A percentile compares a stretch with the other conserved stretches of the same genome.
Conservation (phyloP, 2,888 invertebrate genomes). For the Pediacus dermestoides region DNA sequence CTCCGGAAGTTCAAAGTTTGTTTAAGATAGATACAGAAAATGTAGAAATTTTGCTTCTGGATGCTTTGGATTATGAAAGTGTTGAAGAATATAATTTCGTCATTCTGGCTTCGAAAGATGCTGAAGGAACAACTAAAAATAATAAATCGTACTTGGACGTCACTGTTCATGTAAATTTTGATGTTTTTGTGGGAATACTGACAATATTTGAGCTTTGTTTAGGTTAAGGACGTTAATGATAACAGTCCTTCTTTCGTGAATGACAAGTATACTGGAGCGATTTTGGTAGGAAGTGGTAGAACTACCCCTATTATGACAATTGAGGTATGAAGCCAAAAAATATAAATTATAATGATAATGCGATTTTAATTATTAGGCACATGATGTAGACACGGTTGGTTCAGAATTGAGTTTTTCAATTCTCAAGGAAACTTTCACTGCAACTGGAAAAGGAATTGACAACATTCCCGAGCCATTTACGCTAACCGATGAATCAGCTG, state of each 20-base stretch:
- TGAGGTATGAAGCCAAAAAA: slow-evolving; percentile 18
- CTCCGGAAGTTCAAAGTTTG: no score
- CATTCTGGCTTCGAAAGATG: slow-evolving; percentile 52
- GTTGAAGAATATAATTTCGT: slow-evolving; percentile 46
- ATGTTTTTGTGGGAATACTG: no score
- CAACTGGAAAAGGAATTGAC: slow-evolving; percentile 19
- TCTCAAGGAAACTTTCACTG: slow-evolving; percentile 20
- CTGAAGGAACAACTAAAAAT: slow-evolving; percentile 13
- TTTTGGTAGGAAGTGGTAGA: slow-evolving; percentile 26
- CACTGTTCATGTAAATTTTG: slow-evolving; percentile 25
- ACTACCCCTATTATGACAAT: slow-evolving; percentile 20
- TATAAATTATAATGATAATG: slow-evolving; percentile 5
- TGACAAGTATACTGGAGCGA: slow-evolving; percentile 43
- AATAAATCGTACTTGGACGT: slow-evolving; percentile 21
- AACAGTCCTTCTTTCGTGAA: slow-evolving; percentile 54
- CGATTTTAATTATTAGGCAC: slow-evolving; percentile 50
- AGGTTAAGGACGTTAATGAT: slow-evolving; percentile 62
- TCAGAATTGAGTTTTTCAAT: slow-evolving; percentile 32
- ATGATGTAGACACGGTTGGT: slow-evolving; percentile 47
- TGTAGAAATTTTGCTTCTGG: no score
- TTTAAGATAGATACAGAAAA: no score
- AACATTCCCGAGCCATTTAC: slow-evolving; percentile 46
- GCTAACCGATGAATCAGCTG: slow-evolving; percentile 47
- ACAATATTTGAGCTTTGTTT: no score
- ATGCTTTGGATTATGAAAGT: slow-evolving; percentile 52